phyloP scores from a whole-genome alignment of 2,888 invertebrate genomes.

The Plebejus anna region DNA sequence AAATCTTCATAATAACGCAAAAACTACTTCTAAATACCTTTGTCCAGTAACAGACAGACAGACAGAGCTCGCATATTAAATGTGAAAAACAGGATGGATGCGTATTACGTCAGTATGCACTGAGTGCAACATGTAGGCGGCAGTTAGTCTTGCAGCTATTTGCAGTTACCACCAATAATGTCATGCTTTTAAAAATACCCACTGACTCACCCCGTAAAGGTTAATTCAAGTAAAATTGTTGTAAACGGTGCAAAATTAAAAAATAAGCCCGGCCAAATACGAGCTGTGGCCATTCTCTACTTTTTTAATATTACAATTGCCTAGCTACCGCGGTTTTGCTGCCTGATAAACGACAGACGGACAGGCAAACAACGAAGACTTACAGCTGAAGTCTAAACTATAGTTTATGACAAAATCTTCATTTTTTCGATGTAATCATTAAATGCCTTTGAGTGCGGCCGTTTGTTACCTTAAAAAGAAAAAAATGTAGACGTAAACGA shows the following conservation, averaged over 20 bases:
- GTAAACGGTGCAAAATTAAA: not conserved
- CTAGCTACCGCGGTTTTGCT: no score
- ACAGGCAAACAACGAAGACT: no score
- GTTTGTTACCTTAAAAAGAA: not conserved
- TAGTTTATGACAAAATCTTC: no score
- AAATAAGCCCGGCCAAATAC: not conserved
- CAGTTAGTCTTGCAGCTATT: constrained; percentile 34
- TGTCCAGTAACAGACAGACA: not conserved
- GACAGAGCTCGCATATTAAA: constrained; percentile 12
- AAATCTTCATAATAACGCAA: not conserved
- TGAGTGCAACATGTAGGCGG: constrained; percentile 39
- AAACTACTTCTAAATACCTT: not conserved
- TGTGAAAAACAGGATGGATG: constrained; percentile 35
- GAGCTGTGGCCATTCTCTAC: not conserved
- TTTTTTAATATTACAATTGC: no score
- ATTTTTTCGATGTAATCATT: no score
- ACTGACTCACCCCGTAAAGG: not conserved
- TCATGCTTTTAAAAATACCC: constrained; percentile 24
- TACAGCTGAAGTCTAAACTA: no score
- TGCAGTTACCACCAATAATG: constrained; percentile 26
- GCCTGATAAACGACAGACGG: no score
- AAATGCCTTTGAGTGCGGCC: no score
- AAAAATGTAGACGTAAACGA: not conserved
- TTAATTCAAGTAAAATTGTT: not conserved
- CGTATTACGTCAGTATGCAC: constrained; percentile 44